Evolutionary conservation across 2,113 vertebrate species (phyloP), one percentile per base, ranked within the genome.

Genomic region (Brachyhypopomus gauderio): DNA sequence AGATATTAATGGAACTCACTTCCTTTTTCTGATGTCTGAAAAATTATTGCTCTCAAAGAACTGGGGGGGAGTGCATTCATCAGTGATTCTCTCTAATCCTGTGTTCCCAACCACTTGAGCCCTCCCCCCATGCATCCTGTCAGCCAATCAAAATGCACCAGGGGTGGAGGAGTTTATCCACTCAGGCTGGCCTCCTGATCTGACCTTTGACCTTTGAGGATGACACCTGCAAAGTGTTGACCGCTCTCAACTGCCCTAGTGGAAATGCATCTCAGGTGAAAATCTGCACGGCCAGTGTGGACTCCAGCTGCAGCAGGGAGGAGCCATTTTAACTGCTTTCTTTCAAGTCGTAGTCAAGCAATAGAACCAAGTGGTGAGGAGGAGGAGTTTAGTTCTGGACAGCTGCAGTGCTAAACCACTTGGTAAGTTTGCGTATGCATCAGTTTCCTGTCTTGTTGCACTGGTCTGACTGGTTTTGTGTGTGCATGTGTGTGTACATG

Each of bases 1-100:
- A 41, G 30, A 69, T 69, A 81, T 81, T 67, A 75, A 81, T 75
- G 55, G 38, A 56, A 62, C 52, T 80, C 79, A 80, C 74, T 74
- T 80, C 79, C 60, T 74, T 80, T 63, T 25, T 56, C 45, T 73
- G 25, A 34, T 56, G 36, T 48, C 58, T 45, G 60, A 75, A 80
- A 52, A 66, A 75, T 67, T 67, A 73, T 36, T n/a, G n/a, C 41
- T 66, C 71, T 64, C 22, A 36, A 55, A 67, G 34, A 60, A 11
- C 71, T 75, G 38, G 36, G 22, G 22, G 72, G 12, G 38, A 41
- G 22, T 0, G 38, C 6, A 70, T 30, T 19, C 4, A 45, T 55
- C 36, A 59, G 73, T 20, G 55, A 38, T 67, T 60, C 25, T 58
- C 17, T 5, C 23, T 58, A 78, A 70, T 70, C 66, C 20, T 5